Evolutionary conservation across 2,888 invertebrate species (phyloP).

Genomic region (Esperia sulphurella): DNA sequence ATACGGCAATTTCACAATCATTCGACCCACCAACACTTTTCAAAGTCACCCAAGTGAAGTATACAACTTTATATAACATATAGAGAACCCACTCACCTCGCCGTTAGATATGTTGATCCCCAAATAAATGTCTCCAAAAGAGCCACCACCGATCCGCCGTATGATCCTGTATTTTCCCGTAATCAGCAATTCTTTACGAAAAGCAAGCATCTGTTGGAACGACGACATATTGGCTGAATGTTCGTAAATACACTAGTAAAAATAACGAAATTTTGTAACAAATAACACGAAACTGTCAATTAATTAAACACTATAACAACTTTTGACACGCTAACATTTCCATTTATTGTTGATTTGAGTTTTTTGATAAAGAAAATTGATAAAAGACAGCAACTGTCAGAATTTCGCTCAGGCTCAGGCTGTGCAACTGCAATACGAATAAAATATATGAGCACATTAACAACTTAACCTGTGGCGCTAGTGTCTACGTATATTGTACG

Average conservation of each 20-base stretch:
- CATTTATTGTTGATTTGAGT: conserved; percentile 28
- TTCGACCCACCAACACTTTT: conserved; percentile 15
- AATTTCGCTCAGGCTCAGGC: too few species aligned
- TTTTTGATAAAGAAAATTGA: conserved; percentile 29
- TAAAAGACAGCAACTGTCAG: conserved; percentile 19
- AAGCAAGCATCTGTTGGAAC: conserved; percentile 31
- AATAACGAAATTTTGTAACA: conserved; percentile 23
- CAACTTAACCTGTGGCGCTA: too few species aligned
- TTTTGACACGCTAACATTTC: conserved; percentile 35
- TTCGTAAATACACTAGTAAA: conserved; percentile 15
- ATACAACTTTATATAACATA: conserved; percentile 3
- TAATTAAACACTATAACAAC: conserved; percentile 27
- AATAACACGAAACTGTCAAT: conserved; percentile 21
- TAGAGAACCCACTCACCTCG: conserved; percentile 81
- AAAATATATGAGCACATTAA: too few species aligned
- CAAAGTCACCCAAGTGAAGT: conserved; percentile 3
- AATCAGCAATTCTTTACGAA: conserved; percentile 80
- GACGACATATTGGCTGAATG: conserved; percentile 26
- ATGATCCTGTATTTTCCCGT: conserved; percentile 96
- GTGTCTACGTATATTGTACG: too few species aligned
- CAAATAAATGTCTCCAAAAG: conserved; percentile 99
- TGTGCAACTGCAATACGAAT: too few species aligned
- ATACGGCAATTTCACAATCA: conserved; percentile 16
- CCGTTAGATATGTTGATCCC: conserved; percentile 96
- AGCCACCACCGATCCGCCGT: conserved; percentile 98